phyloP scores from a whole-genome alignment of 2,888 invertebrate genomes.

The Lysandra bellargus region DNA sequence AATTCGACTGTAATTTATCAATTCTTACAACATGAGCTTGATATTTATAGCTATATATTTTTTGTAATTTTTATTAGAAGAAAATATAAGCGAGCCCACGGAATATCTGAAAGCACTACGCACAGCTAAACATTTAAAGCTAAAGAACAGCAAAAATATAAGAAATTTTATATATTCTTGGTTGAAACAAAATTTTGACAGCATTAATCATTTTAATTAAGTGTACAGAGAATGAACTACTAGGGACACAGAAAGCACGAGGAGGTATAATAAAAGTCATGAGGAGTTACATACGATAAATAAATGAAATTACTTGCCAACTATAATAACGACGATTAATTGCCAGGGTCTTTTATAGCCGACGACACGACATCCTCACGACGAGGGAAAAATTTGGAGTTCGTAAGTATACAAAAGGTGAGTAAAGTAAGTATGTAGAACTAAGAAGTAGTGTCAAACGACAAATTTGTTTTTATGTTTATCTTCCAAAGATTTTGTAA shows the following conservation, averaged over 20 bases:
- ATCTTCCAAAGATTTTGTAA: too few species aligned
- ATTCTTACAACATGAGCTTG: too few species aligned
- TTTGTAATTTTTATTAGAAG: too few species aligned
- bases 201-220: neutral
- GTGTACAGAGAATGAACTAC: neutral
- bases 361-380: constrained; percentile 29
- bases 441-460: neutral
- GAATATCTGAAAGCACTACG: too few species aligned
- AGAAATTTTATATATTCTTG: neutral
- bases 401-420: neutral
- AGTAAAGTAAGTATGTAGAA: neutral
- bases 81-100: too few species aligned
- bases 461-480: too few species aligned
- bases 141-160: neutral
- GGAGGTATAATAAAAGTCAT: constrained; percentile 24
- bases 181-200: neutral
- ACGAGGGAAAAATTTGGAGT: neutral
- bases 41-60: too few species aligned
- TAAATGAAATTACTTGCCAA: constrained; percentile 34
- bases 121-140: too few species aligned
- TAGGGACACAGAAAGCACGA: neutral
- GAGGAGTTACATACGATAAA: constrained; percentile 26
- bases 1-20: too few species aligned
- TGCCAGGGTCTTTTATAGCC: constrained; percentile 25
- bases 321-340: constrained; percentile 34